Evolutionary conservation across 2,888 invertebrate genomes (phyloP), one percentile per base, ranked within the genome.

Genomic region (Piscicola geometra): DNA sequence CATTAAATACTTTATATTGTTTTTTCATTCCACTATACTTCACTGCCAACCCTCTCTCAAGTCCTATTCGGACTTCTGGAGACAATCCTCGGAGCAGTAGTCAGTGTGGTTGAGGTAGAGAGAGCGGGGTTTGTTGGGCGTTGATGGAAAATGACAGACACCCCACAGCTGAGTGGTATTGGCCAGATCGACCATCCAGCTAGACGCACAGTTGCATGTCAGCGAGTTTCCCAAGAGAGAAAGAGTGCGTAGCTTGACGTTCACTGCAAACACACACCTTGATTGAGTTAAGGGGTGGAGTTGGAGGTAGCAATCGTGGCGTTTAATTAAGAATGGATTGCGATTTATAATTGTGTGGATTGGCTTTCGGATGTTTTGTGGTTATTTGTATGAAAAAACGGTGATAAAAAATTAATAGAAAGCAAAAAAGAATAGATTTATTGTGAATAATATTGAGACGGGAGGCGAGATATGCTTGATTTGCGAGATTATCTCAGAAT

Each of bases 161-260:
- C 76, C 76, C 76, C 76, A 76, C 21, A 76, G n/a, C 71, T 76
- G 56, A 9, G 73, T 76, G 47, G 30, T 64, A 25, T 70, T 70
- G 47, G 36, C 25, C 64, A 76, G 28, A 5, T 72, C 66, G 18
- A 71, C 36, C 36, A 79, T n/a, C 80, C 80, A 80, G 41, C 66
- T 68, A 47, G 77, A 33, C 21, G 70, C 32, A 41, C 80, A 80
- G 75, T 79, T 78, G 71, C 80, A 80, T 30, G 69, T 41, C 12
- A 80, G 30, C 9, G 77, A 76, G 66, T 80, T 80, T 28, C 78
- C 78, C 52, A 78, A 35, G 32, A 80, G 25, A 3, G 79, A 80
- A 32, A 80, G 52, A 52, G 75, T 74, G 35, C 77, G 72, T 33
- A 80, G 70, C 32, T 71, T 70, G 0, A 75, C 67, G 25, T 76